phyloP scores from a whole-genome alignment of 2,113 vertebrate genomes.

The Tachuris rubrigastra region DNA sequence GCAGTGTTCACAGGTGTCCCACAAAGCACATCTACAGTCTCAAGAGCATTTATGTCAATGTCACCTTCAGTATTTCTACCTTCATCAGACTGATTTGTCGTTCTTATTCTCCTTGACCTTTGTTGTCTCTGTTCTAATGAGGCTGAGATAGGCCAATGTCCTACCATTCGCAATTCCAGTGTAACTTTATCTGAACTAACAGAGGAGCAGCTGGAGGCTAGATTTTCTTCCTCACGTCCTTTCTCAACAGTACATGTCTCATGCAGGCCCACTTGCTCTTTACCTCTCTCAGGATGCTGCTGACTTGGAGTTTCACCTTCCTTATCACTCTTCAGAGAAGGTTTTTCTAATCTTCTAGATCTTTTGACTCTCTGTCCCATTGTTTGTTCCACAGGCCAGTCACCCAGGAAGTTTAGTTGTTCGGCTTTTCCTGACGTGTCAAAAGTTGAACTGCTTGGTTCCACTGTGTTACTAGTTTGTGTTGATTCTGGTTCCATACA shows the following conservation, averaged over 20 bases:
- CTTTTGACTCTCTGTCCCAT: conserved; percentile 82
- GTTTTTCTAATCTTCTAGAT: conserved; percentile 71
- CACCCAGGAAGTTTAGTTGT: conserved; percentile 83
- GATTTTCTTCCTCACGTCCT: not conserved
- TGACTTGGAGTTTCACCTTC: not conserved
- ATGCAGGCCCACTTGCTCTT: not conserved
- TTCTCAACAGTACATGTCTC: not conserved
- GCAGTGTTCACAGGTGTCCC: not conserved
- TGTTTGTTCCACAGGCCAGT: conserved; percentile 86
- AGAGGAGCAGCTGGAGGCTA: not conserved
- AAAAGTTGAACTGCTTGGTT: conserved; percentile 38
- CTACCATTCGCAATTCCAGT: conserved; percentile 67
- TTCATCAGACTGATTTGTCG: conserved; percentile 12
- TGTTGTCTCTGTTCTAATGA: conserved; percentile 63
- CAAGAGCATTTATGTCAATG: not conserved
- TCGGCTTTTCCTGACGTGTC: conserved; percentile 33
- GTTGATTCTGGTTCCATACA: not conserved
- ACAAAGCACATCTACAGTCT: not conserved
- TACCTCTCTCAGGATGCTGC: not conserved
- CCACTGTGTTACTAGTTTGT: not conserved
- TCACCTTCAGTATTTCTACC: conserved; percentile 1
- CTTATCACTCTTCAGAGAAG: conserved; percentile 23
- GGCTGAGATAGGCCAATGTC: conserved; percentile 71
- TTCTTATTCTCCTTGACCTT: conserved; percentile 52
- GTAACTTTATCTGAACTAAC: conserved; percentile 6